Conservation (phyloP, 1,140 invertebrate genomes). For the Schlechtendalia chinensis region DNA sequence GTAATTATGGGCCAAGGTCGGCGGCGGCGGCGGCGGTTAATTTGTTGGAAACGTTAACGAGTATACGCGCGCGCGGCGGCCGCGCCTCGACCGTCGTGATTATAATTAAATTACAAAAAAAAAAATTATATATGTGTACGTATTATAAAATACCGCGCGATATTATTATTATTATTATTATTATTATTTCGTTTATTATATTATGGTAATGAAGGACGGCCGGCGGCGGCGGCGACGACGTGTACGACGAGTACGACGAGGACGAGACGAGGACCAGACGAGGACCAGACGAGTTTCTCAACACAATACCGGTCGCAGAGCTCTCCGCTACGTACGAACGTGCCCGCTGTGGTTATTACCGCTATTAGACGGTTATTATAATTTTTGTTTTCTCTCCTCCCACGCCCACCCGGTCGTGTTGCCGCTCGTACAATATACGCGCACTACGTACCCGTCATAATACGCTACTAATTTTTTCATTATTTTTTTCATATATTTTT, state of each 20-base stretch:
- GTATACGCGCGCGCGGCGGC: background rate
- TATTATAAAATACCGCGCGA: background rate
- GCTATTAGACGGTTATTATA: constrained; percentile 20
- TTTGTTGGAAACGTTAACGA: constrained; percentile 33
- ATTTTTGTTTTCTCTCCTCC: background rate
- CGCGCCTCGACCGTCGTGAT: constrained; percentile 30
- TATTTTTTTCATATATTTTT: constrained; percentile 1
- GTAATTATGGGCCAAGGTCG: constrained; percentile 38
- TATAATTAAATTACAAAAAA: constrained; percentile 40
- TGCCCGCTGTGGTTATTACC: constrained; percentile 11
- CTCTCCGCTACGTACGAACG: background rate
- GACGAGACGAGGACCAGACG: background rate
- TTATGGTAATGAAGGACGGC: constrained; percentile 38
- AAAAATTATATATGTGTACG: too few relatives aligned
- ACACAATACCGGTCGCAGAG: too few relatives aligned
- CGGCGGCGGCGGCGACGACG: background rate
- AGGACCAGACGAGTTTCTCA: background rate
- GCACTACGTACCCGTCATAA: background rate
- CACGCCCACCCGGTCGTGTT: background rate
- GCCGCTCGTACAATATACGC: background rate
- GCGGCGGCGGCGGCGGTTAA: constrained; percentile 3
- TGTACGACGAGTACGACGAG: background rate
- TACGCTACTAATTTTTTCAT: background rate
- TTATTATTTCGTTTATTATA: constrained; percentile 45
- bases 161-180: constrained; percentile 12